Conservation (phyloP, 1,140 invertebrate species). For the Zaprionus ornatus region DNA sequence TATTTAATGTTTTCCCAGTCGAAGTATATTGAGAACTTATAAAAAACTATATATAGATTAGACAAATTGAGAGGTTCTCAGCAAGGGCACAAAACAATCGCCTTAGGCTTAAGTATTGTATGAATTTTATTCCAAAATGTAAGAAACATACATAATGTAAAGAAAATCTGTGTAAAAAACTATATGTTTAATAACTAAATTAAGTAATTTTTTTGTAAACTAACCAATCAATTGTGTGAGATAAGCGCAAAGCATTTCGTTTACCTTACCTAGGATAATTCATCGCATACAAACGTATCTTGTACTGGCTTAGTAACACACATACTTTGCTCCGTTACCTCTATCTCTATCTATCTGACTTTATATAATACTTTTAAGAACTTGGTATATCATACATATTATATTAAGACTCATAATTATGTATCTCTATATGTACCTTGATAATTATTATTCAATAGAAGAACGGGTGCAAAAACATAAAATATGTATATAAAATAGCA, state of each 20-base stretch:
- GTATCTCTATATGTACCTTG: constrained; percentile 15
- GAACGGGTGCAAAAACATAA: constrained; percentile 11
- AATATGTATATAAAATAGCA: constrained; percentile 49
- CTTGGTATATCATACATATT: constrained; percentile 23
- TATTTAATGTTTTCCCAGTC: background rate
- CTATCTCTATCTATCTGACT: constrained; percentile 29
- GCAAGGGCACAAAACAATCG: constrained; percentile 16
- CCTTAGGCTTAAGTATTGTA: constrained; percentile 48
- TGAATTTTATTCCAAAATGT: constrained; percentile 25
- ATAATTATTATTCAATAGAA: constrained; percentile 25
- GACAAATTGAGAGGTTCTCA: constrained; percentile 1
- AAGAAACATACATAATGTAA: constrained; percentile 34
- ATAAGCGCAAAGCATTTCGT: constrained; percentile 27
- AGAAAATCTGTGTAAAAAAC: constrained; percentile 10
- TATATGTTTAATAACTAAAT: constrained; percentile 23
- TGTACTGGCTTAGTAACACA: constrained; percentile 35
- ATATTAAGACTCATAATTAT: constrained; percentile 20
- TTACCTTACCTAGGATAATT: constrained; percentile 33
- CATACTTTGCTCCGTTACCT: constrained; percentile 29
- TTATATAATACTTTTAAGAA: constrained; percentile 19
- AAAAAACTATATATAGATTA: constrained; percentile 7
- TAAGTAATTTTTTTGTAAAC: constrained; percentile 58
- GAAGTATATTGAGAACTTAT: background rate
- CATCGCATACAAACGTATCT: constrained; percentile 40
- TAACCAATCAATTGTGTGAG: constrained; percentile 33